Conservation (phyloP, 2,797 vertebrate species). For the Thunnus albacares region DNA sequence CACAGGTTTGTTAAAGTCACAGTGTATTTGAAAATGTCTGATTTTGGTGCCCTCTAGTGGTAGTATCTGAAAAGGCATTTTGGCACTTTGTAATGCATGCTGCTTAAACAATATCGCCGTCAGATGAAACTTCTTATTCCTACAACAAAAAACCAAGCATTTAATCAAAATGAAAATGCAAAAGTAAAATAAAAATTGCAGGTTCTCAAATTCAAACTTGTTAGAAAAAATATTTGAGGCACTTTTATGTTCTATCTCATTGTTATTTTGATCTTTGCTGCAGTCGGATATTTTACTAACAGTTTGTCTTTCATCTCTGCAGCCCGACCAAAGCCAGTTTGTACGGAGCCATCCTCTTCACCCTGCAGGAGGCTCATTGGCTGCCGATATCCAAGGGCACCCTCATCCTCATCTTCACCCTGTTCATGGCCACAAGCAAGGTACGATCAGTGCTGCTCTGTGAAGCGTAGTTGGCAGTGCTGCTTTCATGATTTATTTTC, state of each 20-base stretch:
- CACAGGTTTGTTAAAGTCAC: constrained; percentile 15
- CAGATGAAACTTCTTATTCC: background rate
- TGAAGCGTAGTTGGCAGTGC: too few relatives aligned
- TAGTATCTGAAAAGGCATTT: background rate
- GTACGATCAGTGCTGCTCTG: constrained; percentile 72
- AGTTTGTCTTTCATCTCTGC: constrained; percentile 20
- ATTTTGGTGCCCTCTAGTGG: too few relatives aligned
- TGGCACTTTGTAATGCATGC: background rate
- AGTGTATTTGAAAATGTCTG: background rate
- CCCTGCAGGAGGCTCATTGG: constrained; percentile 93
- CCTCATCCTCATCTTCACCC: constrained; percentile 94
- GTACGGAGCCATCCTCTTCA: constrained; percentile 96
- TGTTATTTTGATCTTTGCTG: background rate
- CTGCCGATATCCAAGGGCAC: constrained; percentile 93
- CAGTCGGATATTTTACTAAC: background rate
- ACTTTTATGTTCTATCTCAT: background rate
- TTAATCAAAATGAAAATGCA: background rate
- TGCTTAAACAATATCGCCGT: background rate
- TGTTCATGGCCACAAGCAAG: constrained; percentile 97
- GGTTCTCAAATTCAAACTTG: background rate
- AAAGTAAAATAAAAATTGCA: background rate
- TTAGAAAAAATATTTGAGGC: too few relatives aligned
- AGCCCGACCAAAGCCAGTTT: constrained; percentile 99
- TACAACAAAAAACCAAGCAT: background rate
- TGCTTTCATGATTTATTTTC: too few relatives aligned